Evolutionary conservation across 2,113 vertebrate species (phyloP).

Genomic region (Laticauda laticaudata): DNA sequence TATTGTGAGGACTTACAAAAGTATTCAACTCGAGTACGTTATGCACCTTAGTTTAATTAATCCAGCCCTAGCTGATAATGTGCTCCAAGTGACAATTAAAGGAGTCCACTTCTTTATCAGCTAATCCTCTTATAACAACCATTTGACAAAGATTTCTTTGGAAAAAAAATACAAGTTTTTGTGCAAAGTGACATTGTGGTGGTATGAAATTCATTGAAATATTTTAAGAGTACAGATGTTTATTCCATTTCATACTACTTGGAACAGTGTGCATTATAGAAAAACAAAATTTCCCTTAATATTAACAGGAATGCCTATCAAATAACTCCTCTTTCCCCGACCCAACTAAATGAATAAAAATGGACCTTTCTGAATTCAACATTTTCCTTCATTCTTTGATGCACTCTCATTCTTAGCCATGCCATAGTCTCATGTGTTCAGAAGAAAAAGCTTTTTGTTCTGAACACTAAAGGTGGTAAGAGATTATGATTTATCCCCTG

Average conservation of each 20-base stretch:
- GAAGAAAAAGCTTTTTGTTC: background rate
- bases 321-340: background rate
- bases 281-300: background rate
- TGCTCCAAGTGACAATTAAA: background rate
- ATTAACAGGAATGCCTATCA: background rate
- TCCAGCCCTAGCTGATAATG: background rate
- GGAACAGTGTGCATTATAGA: background rate
- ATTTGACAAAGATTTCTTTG: background rate
- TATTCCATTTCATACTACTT: background rate
- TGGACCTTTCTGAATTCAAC: background rate
- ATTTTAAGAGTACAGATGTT: background rate
- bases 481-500: background rate
- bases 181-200: slow-evolving; percentile 6
- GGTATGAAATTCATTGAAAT: background rate
- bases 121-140: background rate
- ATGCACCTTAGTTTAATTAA: too few relatives aligned
- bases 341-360: background rate
- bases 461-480: background rate
- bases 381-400: background rate
- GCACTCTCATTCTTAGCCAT: background rate
- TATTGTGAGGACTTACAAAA: too few relatives aligned
- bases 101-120: background rate
- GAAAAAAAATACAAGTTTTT: background rate
- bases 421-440: background rate
- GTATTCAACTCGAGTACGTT: too few relatives aligned